Evolutionary conservation across 2,797 vertebrate species (phyloP).

Genomic region (Antrozous pallidus): DNA sequence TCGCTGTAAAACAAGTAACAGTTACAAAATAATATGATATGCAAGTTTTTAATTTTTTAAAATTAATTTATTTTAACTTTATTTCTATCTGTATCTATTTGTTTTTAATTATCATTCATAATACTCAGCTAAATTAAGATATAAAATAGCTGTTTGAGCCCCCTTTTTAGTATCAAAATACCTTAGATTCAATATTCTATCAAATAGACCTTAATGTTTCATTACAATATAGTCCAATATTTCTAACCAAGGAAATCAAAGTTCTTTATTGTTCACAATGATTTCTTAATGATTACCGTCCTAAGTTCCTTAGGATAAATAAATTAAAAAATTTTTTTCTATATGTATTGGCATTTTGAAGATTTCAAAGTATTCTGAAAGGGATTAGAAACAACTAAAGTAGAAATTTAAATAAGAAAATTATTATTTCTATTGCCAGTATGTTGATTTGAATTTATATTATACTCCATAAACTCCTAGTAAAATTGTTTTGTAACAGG

Average conservation of each 20-base stretch:
- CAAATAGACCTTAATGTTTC: background rate
- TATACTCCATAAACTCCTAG: background rate
- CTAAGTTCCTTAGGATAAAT: background rate
- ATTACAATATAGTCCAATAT: background rate
- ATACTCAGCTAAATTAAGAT: background rate
- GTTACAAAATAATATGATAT: background rate
- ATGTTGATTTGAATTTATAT: background rate
- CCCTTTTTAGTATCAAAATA: conserved; percentile 22
- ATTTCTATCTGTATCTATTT: background rate
- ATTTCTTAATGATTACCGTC: background rate
- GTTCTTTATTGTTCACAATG: background rate
- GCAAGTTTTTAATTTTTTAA: background rate
- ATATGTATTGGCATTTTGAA: conserved; percentile 10
- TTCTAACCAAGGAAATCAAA: background rate
- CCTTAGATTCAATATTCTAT: background rate
- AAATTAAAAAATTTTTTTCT: background rate
- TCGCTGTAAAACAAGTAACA: background rate
- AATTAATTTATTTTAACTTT: background rate
- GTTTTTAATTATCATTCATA: background rate
- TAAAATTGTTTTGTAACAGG: background rate
- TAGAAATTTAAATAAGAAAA: background rate
- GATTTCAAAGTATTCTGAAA: background rate
- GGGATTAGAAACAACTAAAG: background rate
- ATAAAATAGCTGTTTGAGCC: background rate
- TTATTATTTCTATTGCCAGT: background rate